Evolutionary conservation across 1,140 invertebrate genomes (phyloP).

Genomic region (Formica selysi): DNA sequence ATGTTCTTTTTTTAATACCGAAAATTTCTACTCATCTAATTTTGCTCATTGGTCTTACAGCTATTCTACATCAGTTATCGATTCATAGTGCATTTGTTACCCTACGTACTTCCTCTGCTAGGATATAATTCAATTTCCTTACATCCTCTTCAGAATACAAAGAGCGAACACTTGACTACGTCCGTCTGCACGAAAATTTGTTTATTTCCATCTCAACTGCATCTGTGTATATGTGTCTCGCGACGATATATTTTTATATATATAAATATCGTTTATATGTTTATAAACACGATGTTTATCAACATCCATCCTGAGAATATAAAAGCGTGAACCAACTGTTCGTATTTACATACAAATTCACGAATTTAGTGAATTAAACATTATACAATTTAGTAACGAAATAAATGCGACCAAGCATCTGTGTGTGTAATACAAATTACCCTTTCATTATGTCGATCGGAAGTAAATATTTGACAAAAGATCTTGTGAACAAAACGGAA

Average conservation of each 20-base stretch:
- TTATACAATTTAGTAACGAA: conserved; percentile 21
- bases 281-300: conserved; percentile 6
- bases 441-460: neutral
- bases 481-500: conserved; percentile 24
- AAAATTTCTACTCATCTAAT: conserved; percentile 1
- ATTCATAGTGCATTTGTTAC: conserved; percentile 66
- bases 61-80: neutral
- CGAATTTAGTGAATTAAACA: neutral
- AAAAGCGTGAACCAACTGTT: neutral
- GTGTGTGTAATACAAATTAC: neutral
- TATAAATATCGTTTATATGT: conserved; percentile 9
- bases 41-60: neutral
- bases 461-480: conserved; percentile 16
- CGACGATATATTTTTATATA: conserved; percentile 58
- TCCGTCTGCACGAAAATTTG: neutral
- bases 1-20: neutral
- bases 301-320: conserved; percentile 24
- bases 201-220: conserved; percentile 33
- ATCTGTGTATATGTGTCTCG: neutral
- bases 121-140: conserved; percentile 26
- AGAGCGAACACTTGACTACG: neutral
- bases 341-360: conserved; percentile 20
- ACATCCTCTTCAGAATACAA: conserved; percentile 15
- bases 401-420: conserved; percentile 4
- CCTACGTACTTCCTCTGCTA: conserved; percentile 70